Conservation (phyloP, 2,113 vertebrate genomes). For the Zeus faber region DNA sequence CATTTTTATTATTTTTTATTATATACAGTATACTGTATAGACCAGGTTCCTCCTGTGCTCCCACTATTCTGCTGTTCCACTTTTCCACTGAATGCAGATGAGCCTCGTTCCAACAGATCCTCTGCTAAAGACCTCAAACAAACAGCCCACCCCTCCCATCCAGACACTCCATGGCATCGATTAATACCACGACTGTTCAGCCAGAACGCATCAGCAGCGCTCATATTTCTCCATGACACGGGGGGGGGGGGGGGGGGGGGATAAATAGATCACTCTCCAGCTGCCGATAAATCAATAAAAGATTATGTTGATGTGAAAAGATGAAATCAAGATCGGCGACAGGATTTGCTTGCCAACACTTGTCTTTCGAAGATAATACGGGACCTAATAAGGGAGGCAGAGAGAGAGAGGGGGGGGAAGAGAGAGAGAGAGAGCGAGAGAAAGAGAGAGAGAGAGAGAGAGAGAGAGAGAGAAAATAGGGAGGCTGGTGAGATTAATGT, state of each 20-base stretch:
- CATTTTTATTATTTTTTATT: no score
- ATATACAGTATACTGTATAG: no score
- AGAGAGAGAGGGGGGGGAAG: background rate
- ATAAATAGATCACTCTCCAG: conserved; percentile 60
- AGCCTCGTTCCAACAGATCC: no score
- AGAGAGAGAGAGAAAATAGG: background rate
- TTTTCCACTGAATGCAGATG: no score
- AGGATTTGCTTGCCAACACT: background rate
- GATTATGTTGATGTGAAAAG: conserved; percentile 56
- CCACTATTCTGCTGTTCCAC: no score
- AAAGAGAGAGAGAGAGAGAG: background rate
- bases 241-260: conserved; percentile 27
- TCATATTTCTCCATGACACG: conserved; percentile 62
- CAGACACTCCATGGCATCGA: conserved; percentile 47
- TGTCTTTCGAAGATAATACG: background rate
- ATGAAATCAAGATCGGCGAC: conserved; percentile 44
- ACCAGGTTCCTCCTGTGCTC: no score
- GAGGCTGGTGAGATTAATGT: background rate
- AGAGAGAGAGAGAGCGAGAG: background rate
- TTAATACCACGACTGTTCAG: conserved; percentile 58
- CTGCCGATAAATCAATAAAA: conserved; percentile 70
- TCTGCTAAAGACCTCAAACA: background rate
- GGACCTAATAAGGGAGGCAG: background rate
- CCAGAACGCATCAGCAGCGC: conserved; percentile 47
- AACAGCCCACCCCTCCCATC: conserved; percentile 39